Conservation (phyloP, 1,140 invertebrate genomes). For the Neodiprion lecontei region DNA sequence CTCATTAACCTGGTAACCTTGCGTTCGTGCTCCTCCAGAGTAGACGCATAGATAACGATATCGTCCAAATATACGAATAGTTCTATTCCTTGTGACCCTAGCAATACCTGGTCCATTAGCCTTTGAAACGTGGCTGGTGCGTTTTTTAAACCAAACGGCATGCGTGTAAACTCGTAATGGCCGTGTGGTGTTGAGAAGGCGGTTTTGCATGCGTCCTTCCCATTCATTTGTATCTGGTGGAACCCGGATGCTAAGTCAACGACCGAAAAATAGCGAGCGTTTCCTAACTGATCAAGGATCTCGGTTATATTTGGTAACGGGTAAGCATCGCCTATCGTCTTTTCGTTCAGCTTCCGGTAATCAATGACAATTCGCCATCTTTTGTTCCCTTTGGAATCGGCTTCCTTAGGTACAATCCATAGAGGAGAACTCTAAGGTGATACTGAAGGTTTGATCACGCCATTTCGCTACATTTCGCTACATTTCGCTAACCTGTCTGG, state of each 20-base stretch:
- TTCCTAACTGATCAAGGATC: constrained; percentile 31
- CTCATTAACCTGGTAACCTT: constrained; percentile 45
- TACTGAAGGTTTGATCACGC: constrained; percentile 27
- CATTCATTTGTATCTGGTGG: constrained; percentile 29
- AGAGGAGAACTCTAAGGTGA: constrained; percentile 30
- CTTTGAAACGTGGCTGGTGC: constrained; percentile 48
- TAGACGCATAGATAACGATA: constrained; percentile 48
- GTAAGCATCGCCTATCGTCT: no score
- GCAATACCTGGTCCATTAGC: constrained; percentile 48
- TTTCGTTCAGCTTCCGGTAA: constrained; percentile 41
- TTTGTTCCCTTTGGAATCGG: constrained; percentile 31
- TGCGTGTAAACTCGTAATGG: constrained; percentile 43
- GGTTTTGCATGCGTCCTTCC: constrained; percentile 51
- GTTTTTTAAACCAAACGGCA: constrained; percentile 51
- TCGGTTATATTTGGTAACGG: no score
- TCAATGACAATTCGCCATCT: constrained; percentile 41
- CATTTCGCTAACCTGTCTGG: no score
- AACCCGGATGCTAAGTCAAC: no score
- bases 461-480: no score
- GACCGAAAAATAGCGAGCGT: not conserved
- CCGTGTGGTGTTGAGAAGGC: constrained; percentile 48
- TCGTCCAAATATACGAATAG: constrained; percentile 57
- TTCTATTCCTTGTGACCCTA: constrained; percentile 38
- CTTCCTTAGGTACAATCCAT: constrained; percentile 37
- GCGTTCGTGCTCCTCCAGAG: constrained; percentile 43